Conservation (phyloP, 2,888 invertebrate species). For the Julus scandinavius region DNA sequence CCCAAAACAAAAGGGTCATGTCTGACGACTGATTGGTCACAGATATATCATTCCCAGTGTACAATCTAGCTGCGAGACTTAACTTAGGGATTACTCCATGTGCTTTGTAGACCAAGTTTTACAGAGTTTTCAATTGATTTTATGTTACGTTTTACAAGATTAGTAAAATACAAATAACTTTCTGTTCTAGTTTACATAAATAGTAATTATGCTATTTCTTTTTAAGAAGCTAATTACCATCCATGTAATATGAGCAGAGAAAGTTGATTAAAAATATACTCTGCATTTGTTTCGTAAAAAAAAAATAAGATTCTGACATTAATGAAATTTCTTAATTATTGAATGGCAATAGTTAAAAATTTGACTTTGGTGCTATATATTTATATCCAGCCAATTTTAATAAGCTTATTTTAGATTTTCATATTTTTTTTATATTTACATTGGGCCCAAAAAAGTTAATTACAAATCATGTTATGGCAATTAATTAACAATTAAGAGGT, state of each 20-base stretch:
- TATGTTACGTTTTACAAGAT: not conserved
- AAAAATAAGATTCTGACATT: not conserved
- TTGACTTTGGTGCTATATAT: not conserved
- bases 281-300: not conserved
- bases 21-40: too few species aligned
- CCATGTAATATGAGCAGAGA: not conserved
- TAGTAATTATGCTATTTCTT: not conserved
- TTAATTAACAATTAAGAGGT: not conserved
- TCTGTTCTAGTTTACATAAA: not conserved
- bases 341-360: conserved; percentile 2
- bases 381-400: not conserved
- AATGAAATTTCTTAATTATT: not conserved
- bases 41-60: too few species aligned
- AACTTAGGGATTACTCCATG: too few species aligned
- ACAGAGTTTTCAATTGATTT: not conserved
- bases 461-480: not conserved
- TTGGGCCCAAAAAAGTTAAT: not conserved
- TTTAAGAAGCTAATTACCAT: not conserved
- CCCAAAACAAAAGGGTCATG: too few species aligned
- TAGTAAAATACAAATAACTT: not conserved
- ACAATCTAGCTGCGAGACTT: too few species aligned
- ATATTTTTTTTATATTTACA: not conserved
- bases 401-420: too few species aligned
- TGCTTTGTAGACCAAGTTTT: not conserved
- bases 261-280: not conserved